Conservation (phyloP, 1,140 invertebrate genomes). For the Trichoplusia ni region DNA sequence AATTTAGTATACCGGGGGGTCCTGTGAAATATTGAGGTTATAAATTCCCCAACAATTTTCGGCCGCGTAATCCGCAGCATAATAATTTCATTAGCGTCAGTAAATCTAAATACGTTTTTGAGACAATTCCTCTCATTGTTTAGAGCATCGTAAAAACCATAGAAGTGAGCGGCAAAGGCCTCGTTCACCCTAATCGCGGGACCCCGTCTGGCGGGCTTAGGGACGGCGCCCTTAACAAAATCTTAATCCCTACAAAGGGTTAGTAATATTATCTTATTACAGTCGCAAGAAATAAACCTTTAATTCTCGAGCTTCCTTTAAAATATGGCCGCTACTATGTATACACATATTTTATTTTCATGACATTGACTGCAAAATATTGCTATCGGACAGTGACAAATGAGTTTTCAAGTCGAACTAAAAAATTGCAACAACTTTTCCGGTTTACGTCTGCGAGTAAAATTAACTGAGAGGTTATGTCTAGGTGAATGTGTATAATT, state of each 20-base stretch:
- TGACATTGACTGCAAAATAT: too few relatives aligned
- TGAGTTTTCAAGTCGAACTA: neutral
- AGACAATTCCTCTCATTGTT: slow-evolving; percentile 40
- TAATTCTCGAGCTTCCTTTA: slow-evolving; percentile 67
- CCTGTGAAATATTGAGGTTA: neutral
- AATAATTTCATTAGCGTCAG: slow-evolving; percentile 28
- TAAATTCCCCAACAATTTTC: slow-evolving; percentile 11
- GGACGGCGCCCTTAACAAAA: slow-evolving; percentile 75
- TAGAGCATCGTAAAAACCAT: slow-evolving; percentile 67
- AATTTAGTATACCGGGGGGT: too few relatives aligned
- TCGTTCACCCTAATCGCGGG: slow-evolving; percentile 43
- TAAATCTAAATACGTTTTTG: slow-evolving; percentile 31
- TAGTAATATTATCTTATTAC: slow-evolving; percentile 80
- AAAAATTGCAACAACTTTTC: neutral
- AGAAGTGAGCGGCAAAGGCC: slow-evolving; percentile 61
- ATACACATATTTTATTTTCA: too few relatives aligned
- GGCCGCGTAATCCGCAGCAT: slow-evolving; percentile 8
- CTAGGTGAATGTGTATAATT: neutral
- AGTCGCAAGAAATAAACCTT: slow-evolving; percentile 75
- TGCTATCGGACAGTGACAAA: neutral
- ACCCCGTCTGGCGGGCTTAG: slow-evolving; percentile 63
- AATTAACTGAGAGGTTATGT: neutral
- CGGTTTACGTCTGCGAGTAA: neutral
- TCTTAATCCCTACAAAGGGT: slow-evolving; percentile 81
- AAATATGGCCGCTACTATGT: slow-evolving; percentile 50